Evolutionary conservation across 2,113 vertebrate species (phyloP), one percentile per base, ranked within the genome.

Genomic region (Proterorhinus semilunaris): DNA sequence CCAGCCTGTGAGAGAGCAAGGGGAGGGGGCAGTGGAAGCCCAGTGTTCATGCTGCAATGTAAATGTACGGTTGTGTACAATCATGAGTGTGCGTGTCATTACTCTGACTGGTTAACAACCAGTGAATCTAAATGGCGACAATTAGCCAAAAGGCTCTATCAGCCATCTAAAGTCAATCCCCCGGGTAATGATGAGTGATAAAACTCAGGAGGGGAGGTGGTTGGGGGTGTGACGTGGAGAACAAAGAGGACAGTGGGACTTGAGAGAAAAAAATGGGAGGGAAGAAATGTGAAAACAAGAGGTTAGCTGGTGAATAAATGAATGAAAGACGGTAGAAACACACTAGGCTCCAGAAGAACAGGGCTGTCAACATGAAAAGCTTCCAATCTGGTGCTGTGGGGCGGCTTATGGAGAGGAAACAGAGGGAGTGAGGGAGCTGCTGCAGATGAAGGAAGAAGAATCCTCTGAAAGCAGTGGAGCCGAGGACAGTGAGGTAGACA

Each of bases 91-190:
- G 78, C 54, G 55, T 76, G 80, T 71, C 81, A 78, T 83, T 85
- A 82, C 80, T 84, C 76, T 68, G 72, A 81, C 79, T 87, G 83
- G 82, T 90, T 90, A 89, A 90, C 89, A 88, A 91, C 86, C 90
- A 92, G 88, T 89, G 90, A 89, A 91, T 92, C 88, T 91, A 91
- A 92, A 92, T 91, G 81, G 89, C 84, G 78, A 92, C 90, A 93
- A 92, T 93, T 93, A 92, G 89, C 88, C 89, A 87, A 89, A 88
- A 91, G 90, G 83, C 79, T 88, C 80, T 79, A 88, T 90, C 88
- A 86, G 87, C 83, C 86, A 91, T 91, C 89, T 87, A 89, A 87
- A 91, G 89, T 86, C 89, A 91, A 88, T 92, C 87, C 86, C 76
- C 81, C 52, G 80, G 84, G 86, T 91, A 91, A 93, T 92, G 89